phyloP scores from a whole-genome alignment of 2,888 invertebrate species.

The Alcis repandata region DNA sequence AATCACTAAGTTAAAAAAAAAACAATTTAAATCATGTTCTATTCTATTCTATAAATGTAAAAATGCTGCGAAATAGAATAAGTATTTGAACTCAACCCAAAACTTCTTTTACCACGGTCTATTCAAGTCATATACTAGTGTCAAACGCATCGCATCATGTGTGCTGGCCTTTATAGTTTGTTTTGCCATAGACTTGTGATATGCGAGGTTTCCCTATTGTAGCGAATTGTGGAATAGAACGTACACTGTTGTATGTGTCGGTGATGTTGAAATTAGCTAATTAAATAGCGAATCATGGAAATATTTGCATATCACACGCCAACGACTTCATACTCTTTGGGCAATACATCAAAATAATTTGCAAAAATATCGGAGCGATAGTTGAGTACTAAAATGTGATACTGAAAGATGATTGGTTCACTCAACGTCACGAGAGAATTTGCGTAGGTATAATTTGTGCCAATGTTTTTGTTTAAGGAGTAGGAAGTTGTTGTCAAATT shows the following conservation, averaged over 20 bases:
- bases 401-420: neutral
- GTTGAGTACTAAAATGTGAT: neutral
- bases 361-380: neutral
- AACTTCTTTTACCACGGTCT: neutral
- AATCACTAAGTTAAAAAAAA: too few species aligned
- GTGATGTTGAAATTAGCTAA: constrained; percentile 22
- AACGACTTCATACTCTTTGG: neutral
- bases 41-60: too few species aligned
- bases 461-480: neutral
- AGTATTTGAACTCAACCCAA: too few species aligned
- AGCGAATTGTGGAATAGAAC: constrained; percentile 15
- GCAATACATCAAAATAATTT: neutral
- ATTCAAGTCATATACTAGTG: neutral
- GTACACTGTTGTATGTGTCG: neutral
- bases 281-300: constrained; percentile 25
- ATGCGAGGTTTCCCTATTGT: constrained; percentile 19
- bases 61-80: too few species aligned
- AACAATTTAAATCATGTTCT: too few species aligned
- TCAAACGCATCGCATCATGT: neutral
- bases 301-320: constrained; percentile 10
- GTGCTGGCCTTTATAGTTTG: constrained; percentile 24
- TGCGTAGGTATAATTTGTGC: neutral
- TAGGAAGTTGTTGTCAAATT: neutral
- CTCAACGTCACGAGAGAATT: neutral
- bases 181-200: constrained; percentile 30